Base-by-base conservation (phyloP, 2,113 vertebrate genomes). In the Panurus biarmicus region DNA sequence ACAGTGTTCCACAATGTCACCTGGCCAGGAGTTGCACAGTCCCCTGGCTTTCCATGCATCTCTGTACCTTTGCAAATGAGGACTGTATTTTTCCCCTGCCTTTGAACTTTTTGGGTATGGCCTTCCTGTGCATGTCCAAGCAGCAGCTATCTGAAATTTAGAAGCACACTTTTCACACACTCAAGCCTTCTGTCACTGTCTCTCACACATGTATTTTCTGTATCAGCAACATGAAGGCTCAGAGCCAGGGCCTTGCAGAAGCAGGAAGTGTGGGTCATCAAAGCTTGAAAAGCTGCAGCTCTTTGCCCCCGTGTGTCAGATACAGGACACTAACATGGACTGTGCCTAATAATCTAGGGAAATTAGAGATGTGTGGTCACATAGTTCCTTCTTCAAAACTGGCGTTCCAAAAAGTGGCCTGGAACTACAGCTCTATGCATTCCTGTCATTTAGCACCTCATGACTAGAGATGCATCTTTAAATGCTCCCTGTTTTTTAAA, bases 191-290 rank as follows among this genome's bases (percentile, higher is more conserved):
- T 74, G 60, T 45, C 35, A 7, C 14, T 4, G 16, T 26, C 18
- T 64, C 54, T 60, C 28, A 17, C 44, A 42, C 2, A 0, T 16
- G 9, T 4, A 14, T 15, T 44, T 64, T 9, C 45, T 50, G 0
- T 11, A 25, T 6, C 18, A 50, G 54, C 60, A 83, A 31, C 40
- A 29, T 3, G 7, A 22, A 50, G 22, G 13, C 35, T 87, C 66
- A 51, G 45, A 75, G 33, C 12, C 51, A 83, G 40, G 15, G 28
- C 40, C 25, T 87, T 36, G 24, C 42, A 58, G 31, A 9, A 54
- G 24, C n/a, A 33, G 42, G 7, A 13, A 10, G 2, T 6, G 4
- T 42, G 26, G 8, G 17, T 33, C 20, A 22, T 20, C n/a, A 48
- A 33, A 71, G 31, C 24, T 70, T 53, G n/a, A 21, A 66, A 62